Conservation (phyloP, 2,113 vertebrate species). For the Pterocles gutturalis region DNA sequence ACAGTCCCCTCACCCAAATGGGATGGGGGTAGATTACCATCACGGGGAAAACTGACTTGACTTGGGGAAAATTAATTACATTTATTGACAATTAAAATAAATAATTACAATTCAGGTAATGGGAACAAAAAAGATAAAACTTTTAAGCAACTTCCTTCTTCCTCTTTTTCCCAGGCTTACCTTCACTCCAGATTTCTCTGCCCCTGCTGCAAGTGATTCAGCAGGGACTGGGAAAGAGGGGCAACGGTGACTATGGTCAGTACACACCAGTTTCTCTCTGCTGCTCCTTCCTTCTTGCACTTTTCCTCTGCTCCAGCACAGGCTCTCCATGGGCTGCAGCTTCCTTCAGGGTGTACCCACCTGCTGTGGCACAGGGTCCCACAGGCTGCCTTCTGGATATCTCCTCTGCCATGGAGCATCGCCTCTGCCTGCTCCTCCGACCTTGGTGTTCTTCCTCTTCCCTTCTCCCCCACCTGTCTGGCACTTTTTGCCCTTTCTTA, state of each 20-base stretch:
- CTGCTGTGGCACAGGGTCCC: too few relatives aligned
- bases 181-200: not conserved
- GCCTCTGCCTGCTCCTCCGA: not conserved
- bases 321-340: not conserved
- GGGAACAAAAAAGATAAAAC: not conserved
- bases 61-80: not conserved
- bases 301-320: not conserved
- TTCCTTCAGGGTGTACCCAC: not conserved
- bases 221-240: not conserved
- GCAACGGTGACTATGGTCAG: not conserved
- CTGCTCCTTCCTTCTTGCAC: not conserved
- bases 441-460: not conserved
- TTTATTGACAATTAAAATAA: not conserved
- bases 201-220: not conserved
- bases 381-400: not conserved
- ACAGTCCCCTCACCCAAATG: not conserved
- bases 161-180: not conserved
- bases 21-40: not conserved
- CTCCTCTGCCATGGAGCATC: not conserved
- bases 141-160: not conserved
- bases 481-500: not conserved
- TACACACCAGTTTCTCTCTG: not conserved
- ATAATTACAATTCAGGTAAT: not conserved
- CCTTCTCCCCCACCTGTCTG: not conserved
- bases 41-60: not conserved